phyloP scores from a whole-genome alignment of 2,113 vertebrate genomes.

The Trogon surrucura region DNA sequence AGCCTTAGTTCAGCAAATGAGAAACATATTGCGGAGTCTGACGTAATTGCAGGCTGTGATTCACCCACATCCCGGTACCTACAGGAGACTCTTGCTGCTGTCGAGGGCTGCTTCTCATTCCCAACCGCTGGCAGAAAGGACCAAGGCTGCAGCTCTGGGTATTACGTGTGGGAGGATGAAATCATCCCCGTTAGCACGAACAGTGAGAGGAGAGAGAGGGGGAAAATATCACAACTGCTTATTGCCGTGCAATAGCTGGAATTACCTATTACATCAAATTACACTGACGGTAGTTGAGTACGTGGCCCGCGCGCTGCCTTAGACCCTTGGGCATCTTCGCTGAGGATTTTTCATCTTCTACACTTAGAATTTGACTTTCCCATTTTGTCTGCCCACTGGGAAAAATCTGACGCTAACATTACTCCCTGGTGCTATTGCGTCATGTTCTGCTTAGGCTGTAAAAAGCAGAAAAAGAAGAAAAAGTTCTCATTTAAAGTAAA shows the following conservation, averaged over 20 bases:
- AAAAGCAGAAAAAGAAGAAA: neutral
- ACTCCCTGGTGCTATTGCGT: neutral
- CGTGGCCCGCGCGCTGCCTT: neutral
- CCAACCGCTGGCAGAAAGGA: neutral
- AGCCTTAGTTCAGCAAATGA: constrained; percentile 23
- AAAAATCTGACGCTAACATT: neutral
- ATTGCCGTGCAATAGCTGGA: neutral
- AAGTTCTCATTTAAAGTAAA: neutral
- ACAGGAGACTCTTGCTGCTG: neutral
- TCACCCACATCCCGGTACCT: neutral
- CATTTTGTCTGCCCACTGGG: neutral
- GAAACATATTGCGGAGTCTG: constrained; percentile 41
- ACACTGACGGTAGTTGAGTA: accelerated
- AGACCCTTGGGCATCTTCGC: neutral
- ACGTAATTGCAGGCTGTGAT: neutral
- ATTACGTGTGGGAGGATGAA: neutral
- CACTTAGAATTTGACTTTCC: neutral
- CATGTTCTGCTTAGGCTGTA: neutral
- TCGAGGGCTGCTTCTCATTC: constrained; percentile 20
- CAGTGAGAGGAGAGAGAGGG: neutral
- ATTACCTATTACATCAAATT: neutral
- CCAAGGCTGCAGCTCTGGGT: neutral
- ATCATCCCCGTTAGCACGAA: neutral
- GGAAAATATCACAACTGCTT: neutral
- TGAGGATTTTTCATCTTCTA: neutral